These are phyloP conservation scores for Dynastes grantii DNA, from an alignment of 2,888 invertebrate genomes.

Conservation along the genomic window DNA sequence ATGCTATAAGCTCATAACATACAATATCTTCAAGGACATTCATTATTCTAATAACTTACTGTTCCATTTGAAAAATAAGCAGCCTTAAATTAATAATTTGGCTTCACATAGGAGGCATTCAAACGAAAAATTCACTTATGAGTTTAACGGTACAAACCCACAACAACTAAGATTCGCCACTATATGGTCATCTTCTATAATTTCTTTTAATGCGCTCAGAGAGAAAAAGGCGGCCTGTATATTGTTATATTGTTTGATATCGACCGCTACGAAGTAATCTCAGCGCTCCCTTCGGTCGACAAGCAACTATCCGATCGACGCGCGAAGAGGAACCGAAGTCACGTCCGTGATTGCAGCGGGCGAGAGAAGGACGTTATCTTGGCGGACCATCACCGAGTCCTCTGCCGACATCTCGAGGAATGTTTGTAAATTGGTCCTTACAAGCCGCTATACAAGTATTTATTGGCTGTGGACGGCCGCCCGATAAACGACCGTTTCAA, in stretches of 20 bases:
- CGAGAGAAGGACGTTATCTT: slow-evolving; percentile 56
- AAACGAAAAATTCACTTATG: too few relatives aligned
- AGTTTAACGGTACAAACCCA: too few relatives aligned
- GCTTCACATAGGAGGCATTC: too few relatives aligned
- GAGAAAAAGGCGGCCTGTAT: slow-evolving; percentile 6
- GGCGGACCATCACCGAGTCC: slow-evolving; percentile 62
- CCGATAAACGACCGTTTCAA: slow-evolving; percentile 54
- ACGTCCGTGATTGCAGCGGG: slow-evolving; percentile 43
- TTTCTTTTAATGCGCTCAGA: background rate
- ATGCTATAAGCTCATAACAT: too few relatives aligned
- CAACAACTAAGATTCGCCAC: background rate
- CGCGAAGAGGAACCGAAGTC: background rate
- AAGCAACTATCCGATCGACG: background rate
- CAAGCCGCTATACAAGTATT: slow-evolving; percentile 65
- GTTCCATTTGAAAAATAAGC: too few relatives aligned
- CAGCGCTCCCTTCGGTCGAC: background rate
- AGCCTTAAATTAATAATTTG: too few relatives aligned
- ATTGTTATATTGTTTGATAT: slow-evolving; percentile 39
- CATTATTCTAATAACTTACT: too few relatives aligned
- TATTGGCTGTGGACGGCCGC: slow-evolving; percentile 55
- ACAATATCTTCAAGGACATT: too few relatives aligned
- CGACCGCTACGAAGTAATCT: slow-evolving; percentile 9
- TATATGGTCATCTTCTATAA: background rate
- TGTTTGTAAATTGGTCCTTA: slow-evolving; percentile 69
- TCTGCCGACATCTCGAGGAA: slow-evolving; percentile 67